Evolutionary conservation across 2,797 vertebrate species (phyloP).

Genomic region (Hemitrygon akajei): DNA sequence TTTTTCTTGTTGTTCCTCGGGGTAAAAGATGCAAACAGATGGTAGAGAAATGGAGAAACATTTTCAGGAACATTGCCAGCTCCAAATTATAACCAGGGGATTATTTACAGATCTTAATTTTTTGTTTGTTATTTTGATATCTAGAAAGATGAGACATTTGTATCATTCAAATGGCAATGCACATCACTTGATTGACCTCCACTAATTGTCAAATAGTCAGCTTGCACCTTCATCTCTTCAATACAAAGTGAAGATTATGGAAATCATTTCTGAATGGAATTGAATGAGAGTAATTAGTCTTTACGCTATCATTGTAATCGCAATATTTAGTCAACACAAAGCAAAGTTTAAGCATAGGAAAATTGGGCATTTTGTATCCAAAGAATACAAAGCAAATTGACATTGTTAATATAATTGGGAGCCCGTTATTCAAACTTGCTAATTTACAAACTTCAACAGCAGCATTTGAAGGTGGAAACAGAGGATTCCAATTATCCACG

Average conservation of each 20-base stretch:
- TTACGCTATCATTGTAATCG: not conserved
- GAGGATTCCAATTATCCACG: slow-evolving; percentile 13
- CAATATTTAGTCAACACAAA: not conserved
- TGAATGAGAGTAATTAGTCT: not conserved
- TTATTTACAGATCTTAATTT: not conserved
- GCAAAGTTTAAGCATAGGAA: slow-evolving; percentile 6
- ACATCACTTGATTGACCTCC: not conserved
- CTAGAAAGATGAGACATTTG: not conserved
- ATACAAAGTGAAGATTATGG: not conserved
- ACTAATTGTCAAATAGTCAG: not conserved
- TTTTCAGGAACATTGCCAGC: not conserved
- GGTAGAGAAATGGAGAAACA: not conserved
- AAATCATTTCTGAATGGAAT: not conserved
- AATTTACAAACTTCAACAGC: not conserved
- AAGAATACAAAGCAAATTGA: not conserved
- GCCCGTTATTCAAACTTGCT: not conserved
- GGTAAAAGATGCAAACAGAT: not conserved
- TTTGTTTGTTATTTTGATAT: not conserved
- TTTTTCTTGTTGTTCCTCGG: too few relatives aligned
- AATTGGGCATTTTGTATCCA: not conserved
- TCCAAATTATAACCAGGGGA: not conserved
- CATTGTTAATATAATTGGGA: not conserved
- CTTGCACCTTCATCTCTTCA: not conserved
- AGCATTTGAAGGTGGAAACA: slow-evolving; percentile 17
- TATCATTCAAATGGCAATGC: not conserved